These are phyloP conservation scores for Phaethon lepturus DNA, from an alignment of 2,113 vertebrate species.

Conservation along the genomic window DNA sequence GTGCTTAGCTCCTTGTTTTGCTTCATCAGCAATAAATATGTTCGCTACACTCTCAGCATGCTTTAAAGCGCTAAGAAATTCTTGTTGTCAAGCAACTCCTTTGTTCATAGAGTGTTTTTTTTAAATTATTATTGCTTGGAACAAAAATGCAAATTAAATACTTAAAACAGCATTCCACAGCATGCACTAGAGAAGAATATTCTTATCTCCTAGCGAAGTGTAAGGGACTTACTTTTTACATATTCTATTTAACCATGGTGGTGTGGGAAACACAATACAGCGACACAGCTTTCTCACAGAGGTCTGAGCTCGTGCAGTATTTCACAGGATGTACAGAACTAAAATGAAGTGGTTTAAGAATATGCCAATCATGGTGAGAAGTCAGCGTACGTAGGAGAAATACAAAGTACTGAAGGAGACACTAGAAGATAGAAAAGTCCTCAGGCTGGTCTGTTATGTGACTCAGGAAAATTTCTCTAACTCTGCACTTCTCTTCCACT, in stretches of 20 bases:
- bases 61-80: background rate
- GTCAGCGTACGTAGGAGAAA: background rate
- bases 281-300: background rate
- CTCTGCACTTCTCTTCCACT: background rate
- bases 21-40: background rate
- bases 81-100: background rate
- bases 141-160: slow-evolving; percentile 31
- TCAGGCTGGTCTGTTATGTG: background rate
- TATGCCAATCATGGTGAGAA: background rate
- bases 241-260: background rate
- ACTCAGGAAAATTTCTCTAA: background rate
- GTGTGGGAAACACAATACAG: background rate
- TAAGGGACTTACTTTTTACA: background rate
- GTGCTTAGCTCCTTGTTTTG: background rate
- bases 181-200: background rate
- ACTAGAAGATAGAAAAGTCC: background rate
- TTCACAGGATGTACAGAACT: background rate
- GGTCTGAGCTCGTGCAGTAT: background rate
- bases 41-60: background rate
- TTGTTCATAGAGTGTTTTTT: background rate
- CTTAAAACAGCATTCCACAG: background rate
- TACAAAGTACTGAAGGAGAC: background rate
- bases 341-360: background rate
- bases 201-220: background rate
- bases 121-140: background rate